Conservation (phyloP, 2,888 invertebrate genomes). For the Noctua pronuba region DNA sequence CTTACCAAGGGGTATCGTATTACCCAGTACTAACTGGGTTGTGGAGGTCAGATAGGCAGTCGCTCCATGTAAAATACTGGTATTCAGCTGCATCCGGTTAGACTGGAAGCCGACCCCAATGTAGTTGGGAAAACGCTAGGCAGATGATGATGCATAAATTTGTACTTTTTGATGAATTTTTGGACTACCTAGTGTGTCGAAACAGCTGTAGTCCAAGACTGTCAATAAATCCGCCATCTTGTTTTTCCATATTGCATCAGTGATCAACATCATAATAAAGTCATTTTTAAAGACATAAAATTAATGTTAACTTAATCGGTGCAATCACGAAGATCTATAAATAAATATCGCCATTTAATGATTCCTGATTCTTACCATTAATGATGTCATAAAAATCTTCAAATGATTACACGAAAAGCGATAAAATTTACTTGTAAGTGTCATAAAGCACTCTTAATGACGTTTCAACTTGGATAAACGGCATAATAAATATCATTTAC, state of each 20-base stretch:
- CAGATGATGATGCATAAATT: no score
- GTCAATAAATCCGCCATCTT: neutral
- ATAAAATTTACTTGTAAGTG: slow-evolving; percentile 61
- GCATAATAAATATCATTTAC: slow-evolving; percentile 30
- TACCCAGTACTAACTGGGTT: no score
- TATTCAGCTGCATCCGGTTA: no score
- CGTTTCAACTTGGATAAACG: slow-evolving; percentile 35
- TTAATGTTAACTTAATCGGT: slow-evolving; percentile 1
- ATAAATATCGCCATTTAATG: slow-evolving; percentile 52
- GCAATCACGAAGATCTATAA: slow-evolving; percentile 28
- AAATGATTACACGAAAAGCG: slow-evolving; percentile 46
- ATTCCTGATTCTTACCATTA: slow-evolving; percentile 52
- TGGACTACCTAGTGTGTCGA: neutral
- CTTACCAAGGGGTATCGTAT: no score
- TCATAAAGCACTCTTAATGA: slow-evolving; percentile 60
- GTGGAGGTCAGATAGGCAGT: no score
- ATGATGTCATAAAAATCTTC: slow-evolving; percentile 60
- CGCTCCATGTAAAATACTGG: no score
- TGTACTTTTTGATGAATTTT: neutral
- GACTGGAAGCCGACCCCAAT: no score
- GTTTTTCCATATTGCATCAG: neutral
- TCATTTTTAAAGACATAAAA: slow-evolving; percentile 3
- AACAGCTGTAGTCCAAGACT: neutral
- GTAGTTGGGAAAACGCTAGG: no score
- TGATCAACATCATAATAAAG: neutral